Base-by-base conservation (phyloP, 1,140 invertebrate genomes). In the Leptopilina clavipes region DNA sequence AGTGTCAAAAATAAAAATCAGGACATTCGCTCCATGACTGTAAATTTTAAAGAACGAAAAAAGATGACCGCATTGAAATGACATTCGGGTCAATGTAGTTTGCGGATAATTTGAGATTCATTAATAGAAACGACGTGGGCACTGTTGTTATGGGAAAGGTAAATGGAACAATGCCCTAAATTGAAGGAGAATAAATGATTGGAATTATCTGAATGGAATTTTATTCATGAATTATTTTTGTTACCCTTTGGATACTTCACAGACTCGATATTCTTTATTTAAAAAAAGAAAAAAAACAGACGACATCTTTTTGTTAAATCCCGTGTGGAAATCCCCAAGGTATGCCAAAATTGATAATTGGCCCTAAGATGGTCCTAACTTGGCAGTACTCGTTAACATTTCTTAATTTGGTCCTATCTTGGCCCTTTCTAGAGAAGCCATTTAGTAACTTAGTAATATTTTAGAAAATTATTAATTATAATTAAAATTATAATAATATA, bases 1-100 rank as follows among this genome's bases (percentile, higher is more conserved):
- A n/a, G n/a, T n/a, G n/a, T n/a, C n/a, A n/a, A 31, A 65, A 65
- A 37, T n/a, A 65, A 65, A 31, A 65, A 65, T n/a, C 59, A 65
- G 59, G 59, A 31, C 59, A 14, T 12, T n/a, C 12, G 10, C 25
- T 7, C 25, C 5, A 1, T 5, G 25, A 1, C 25, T 48, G 44
- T n/a, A 48, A n/a, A 14, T 48, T n/a, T 48, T 5, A 31, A 18
- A 14, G 1, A 25, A 65, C 22, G 12, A n/a, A n/a, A 65, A 31
- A 65, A 65, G 59, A 65, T 65, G 59, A 65, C 25, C 59, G 12
- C 22, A 65, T 65, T 65, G 8, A 37, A 5, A 25, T 19, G 12
- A 3, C 8, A 65, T 65, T 31, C 56, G 14, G 12, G 25, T 14
- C 22, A 65, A 65, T 65, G 25, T 25, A 65, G 59, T 1, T 14